Evolutionary conservation across 53 echinoderm and acorn worm genomes (phyloP), one percentile per base, ranked within the genome.

Genomic region (Pentamera pediparva): DNA sequence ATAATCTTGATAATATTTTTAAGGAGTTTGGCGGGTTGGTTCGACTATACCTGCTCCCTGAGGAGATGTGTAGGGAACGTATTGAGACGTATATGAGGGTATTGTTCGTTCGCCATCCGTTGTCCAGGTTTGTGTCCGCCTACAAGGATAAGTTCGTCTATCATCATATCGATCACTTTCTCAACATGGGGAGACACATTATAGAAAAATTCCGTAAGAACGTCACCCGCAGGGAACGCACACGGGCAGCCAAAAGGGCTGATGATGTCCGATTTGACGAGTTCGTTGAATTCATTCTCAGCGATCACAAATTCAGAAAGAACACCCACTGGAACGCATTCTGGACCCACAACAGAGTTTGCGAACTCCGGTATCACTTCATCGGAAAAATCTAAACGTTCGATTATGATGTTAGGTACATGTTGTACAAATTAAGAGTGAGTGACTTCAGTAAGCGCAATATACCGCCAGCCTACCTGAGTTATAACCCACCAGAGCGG

Each of bases 331-430:
- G 73, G 73, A 72, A 72, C 33, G 36, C 34, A 8, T 53, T 35
- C 20, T 72, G 73, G 73, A 32, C 32, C 10, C 73, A 72, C 31
- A 72, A 51, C 55, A 51, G 73, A 31, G 52, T 52, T 11, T 72
- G 73, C 31, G 73, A 72, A 17, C 19, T 72, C 17, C 73, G 37
- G 22, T 72, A 51, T 35, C 34, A 72, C 25, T 72, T 72, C 18
- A 72, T 72, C 9, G 73, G 73, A 20, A 72, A 72, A 32, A 35
- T 72, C 4, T 52, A 72, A 32, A 72, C 73, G 26, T 11, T 72
- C 4, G 6, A 34, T 1, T 52, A 72, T 51, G 73, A 72, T 54
- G 54, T 54, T 17, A 51, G 35, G 21, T 72, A 51, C 29, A 41
- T 67, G 67, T 18, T 67, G 9, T 43, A 67, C 29, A 67, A 67